phyloP scores from a whole-genome alignment of 2,888 invertebrate species.

The Noctua pronuba region DNA sequence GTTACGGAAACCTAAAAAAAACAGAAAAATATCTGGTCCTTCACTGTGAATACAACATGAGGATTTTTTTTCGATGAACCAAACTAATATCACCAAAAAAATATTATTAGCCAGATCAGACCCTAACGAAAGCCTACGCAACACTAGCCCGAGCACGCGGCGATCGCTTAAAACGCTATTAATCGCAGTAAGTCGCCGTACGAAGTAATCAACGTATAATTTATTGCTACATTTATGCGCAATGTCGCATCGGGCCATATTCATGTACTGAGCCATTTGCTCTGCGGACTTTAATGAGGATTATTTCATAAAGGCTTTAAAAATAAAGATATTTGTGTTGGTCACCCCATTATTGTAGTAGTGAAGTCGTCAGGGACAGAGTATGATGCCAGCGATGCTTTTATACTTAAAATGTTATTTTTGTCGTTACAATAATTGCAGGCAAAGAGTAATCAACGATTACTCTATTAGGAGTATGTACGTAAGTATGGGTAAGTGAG shows the following conservation, averaged over 20 bases:
- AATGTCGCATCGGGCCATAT: conserved; percentile 58
- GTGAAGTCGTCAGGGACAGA: not conserved
- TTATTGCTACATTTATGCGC: conserved; percentile 61
- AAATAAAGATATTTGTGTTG: conserved; percentile 22
- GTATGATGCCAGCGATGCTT: not conserved
- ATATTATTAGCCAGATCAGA: not conserved
- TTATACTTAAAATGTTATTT: conserved; percentile 15
- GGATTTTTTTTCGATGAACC: not conserved
- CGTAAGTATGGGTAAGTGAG: not conserved
- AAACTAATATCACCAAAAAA: not conserved
- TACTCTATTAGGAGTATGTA: not conserved
- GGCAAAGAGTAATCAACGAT: not conserved
- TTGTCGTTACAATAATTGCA: not conserved
- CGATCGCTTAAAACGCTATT: conserved; percentile 63
- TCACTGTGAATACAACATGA: no score
- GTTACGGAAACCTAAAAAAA: no score
- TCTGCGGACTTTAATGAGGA: conserved; percentile 27
- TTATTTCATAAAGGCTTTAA: conserved; percentile 39
- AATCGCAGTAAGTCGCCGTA: conserved; percentile 55
- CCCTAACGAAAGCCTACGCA: conserved; percentile 55
- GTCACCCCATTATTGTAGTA: conserved; percentile 16
- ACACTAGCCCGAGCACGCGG: conserved; percentile 35
- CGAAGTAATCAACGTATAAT: conserved; percentile 56
- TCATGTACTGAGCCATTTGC: conserved; percentile 51
- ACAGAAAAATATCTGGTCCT: no score